These are phyloP conservation scores for Vireo griseus DNA, from an alignment of 2,797 vertebrate genomes.

Conservation along the genomic window DNA sequence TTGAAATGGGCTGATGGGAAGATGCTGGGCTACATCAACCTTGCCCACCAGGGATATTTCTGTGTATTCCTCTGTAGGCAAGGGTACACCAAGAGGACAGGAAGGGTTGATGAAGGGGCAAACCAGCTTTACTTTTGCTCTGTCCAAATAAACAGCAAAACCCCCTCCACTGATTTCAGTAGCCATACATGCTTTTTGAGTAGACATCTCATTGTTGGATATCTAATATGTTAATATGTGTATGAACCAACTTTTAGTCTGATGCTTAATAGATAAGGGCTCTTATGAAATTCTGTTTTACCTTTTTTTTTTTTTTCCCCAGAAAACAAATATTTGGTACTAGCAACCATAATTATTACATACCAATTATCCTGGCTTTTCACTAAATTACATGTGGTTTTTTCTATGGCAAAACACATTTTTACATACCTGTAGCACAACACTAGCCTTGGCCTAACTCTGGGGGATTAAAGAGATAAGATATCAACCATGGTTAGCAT, in stretches of 20 bases:
- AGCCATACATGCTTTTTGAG: not conserved
- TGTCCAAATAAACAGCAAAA: not conserved
- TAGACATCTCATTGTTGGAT: not conserved
- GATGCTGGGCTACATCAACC: not conserved
- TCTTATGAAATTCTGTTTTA: not conserved
- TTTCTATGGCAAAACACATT: not conserved
- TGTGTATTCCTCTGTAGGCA: not conserved
- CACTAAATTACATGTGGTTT: not conserved
- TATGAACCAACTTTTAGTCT: not conserved
- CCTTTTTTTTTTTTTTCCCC: not conserved
- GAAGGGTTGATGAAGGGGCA: not conserved
- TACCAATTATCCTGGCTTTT: not conserved
- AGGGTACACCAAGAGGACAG: not conserved
- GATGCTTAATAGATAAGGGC: not conserved
- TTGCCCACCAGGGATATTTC: not conserved
- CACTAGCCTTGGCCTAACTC: not conserved
- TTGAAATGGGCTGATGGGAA: not conserved
- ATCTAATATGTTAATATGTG: not conserved
- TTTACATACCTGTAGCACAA: not conserved
- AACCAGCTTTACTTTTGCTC: not conserved
- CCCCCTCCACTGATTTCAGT: not conserved
- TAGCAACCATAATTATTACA: not conserved
- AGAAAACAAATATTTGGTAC: not conserved
- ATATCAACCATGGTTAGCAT: not conserved
- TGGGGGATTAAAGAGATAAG: constrained; percentile 16